Evolutionary conservation across 1,140 invertebrate genomes (phyloP).

Genomic region (Aradophagus sp.): DNA sequence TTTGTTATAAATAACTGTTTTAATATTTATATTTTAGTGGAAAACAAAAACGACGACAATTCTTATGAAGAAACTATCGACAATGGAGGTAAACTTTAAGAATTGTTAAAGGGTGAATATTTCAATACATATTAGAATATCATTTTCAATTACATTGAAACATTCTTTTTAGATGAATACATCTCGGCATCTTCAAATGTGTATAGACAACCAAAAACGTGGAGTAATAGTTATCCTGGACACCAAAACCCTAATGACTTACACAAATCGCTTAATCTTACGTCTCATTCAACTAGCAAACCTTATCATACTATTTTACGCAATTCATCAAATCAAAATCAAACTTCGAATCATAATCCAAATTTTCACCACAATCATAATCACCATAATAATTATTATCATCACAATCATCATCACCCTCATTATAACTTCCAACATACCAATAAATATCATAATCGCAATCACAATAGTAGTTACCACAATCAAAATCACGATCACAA

Average conservation of each 20-base stretch:
- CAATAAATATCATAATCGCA: slow-evolving; percentile 28
- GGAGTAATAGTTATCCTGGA: slow-evolving; percentile 13
- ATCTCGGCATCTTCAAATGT: not conserved
- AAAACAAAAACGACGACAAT: slow-evolving; percentile 1
- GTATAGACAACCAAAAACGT: slow-evolving; percentile 26
- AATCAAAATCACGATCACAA: slow-evolving; percentile 12
- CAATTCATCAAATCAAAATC: slow-evolving; percentile 5
- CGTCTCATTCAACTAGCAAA: no score
- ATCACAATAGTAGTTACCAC: no score
- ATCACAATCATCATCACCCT: slow-evolving; percentile 1
- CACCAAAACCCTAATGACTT: slow-evolving; percentile 17
- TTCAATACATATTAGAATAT: no score
- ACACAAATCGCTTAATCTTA: slow-evolving; percentile 8
- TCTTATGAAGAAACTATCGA: no score
- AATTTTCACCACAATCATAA: slow-evolving; percentile 1
- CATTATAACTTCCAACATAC: slow-evolving; percentile 10
- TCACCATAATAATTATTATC: slow-evolving; percentile 15
- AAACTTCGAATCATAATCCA: not conserved
- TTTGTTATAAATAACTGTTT: no score
- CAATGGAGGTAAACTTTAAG: no score
- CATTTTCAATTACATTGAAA: no score
- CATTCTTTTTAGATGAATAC: slow-evolving; percentile 30
- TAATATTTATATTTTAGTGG: not conserved
- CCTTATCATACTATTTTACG: no score
- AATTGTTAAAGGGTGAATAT: no score